These are phyloP conservation scores for Xestia c-nigrum DNA, from an alignment of 2,888 invertebrate genomes.

Conservation along the genomic window DNA sequence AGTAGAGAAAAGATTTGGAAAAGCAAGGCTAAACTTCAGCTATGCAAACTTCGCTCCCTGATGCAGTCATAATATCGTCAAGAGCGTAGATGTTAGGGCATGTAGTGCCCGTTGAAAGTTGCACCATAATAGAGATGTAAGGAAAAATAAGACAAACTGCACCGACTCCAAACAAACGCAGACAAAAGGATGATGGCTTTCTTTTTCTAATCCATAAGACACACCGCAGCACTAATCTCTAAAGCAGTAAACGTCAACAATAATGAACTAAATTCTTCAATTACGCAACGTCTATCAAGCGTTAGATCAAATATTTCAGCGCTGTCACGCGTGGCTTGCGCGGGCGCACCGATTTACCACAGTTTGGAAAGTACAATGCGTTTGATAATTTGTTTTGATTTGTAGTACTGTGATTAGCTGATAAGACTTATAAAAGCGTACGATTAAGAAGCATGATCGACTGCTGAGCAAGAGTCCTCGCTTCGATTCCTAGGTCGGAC, in stretches of 20 bases:
- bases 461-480: too few species aligned
- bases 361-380: slow-evolving; percentile 60
- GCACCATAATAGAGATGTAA: too few species aligned
- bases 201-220: neutral
- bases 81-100: too few species aligned
- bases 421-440: neutral
- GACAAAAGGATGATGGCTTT: neutral
- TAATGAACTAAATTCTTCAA: slow-evolving; percentile 33
- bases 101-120: too few species aligned
- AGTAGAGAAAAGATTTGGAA: neutral
- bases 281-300: slow-evolving; percentile 69
- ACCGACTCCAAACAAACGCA: neutral
- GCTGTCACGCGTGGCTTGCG: slow-evolving; percentile 75
- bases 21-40: too few species aligned
- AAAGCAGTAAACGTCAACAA: slow-evolving; percentile 19
- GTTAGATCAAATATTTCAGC: slow-evolving; percentile 74
- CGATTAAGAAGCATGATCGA: neutral
- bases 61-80: too few species aligned
- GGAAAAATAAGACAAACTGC: neutral
- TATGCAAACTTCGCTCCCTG: too few species aligned
- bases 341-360: slow-evolving; percentile 47
- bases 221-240: neutral
- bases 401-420: neutral
- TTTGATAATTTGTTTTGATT: slow-evolving; percentile 33
- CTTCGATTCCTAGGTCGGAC: too few species aligned